Percentiles rank a stretch among this genome's conserved stretches.
Conservation (phyloP, 2,113 vertebrate species). For the Dendropsophus ebraccatus region DNA sequence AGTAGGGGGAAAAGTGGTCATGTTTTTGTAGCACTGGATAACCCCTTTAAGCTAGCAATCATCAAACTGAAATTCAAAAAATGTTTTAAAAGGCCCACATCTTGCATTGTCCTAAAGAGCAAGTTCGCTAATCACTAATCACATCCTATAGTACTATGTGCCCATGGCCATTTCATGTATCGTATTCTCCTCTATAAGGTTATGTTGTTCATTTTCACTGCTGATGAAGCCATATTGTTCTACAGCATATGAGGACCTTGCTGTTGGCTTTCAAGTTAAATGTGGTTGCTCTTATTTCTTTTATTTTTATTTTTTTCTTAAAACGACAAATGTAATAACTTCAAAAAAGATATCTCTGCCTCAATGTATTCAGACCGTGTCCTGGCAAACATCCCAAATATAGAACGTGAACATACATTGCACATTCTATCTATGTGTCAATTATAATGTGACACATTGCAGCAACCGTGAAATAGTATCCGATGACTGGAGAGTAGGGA, state of each 20-base stretch:
- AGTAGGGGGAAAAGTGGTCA: too few species aligned
- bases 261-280: background rate
- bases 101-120: too few species aligned
- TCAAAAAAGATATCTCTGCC: background rate
- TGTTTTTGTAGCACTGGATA: too few species aligned
- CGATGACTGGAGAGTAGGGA: slow-evolving; percentile 24
- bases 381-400: background rate
- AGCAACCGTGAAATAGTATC: slow-evolving; percentile 10
- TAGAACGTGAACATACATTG: background rate
- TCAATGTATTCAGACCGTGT: background rate
- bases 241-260: background rate
- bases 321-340: background rate
- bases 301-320: background rate
- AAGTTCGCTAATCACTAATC: too few species aligned
- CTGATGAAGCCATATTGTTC: background rate
- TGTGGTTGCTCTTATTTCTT: too few species aligned
- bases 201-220: too few species aligned
- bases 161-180: too few species aligned
- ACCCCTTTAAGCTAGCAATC: too few species aligned
- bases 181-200: too few species aligned
- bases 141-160: too few species aligned
- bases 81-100: too few species aligned
- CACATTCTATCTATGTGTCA: background rate
- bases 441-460: slow-evolving; percentile 21
- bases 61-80: too few species aligned